Conservation (phyloP, 2,113 vertebrate species). For the Embiotoca jacksoni region DNA sequence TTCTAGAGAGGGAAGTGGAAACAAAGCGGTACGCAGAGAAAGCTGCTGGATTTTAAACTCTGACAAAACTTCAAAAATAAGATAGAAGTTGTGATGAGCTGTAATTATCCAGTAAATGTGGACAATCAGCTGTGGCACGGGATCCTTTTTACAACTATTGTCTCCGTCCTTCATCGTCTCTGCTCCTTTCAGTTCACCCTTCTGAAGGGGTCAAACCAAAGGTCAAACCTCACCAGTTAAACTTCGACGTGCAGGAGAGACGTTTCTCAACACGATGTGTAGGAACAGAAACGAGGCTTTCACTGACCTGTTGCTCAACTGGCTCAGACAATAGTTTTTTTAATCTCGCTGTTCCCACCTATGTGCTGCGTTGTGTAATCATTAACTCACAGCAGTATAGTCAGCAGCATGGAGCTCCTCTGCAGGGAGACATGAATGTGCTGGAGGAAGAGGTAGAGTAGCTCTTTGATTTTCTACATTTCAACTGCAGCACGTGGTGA, state of each 20-base stretch:
- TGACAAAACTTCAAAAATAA: no score
- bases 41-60: no score
- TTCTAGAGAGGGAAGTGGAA: no score
- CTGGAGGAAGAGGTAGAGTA: conserved; percentile 2
- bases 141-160: no score
- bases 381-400: conserved; percentile 39
- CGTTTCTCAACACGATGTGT: conserved; percentile 16
- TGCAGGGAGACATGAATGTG: not conserved
- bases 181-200: not conserved
- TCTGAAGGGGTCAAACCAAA: not conserved
- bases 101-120: no score
- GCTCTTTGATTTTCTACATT: not conserved
- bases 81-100: no score
- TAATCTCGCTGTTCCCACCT: conserved; percentile 12
- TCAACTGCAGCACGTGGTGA: not conserved
- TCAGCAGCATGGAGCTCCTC: not conserved
- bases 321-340: conserved; percentile 13
- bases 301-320: conserved; percentile 26
- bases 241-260: conserved; percentile 39
- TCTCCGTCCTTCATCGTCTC: not conserved
- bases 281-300: conserved; percentile 7
- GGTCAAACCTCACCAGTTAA: conserved; percentile 41
- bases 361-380: conserved; percentile 41
- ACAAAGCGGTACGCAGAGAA: no score
- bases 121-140: no score